These are phyloP conservation scores for Magallana gigas DNA, from an alignment of 1,140 invertebrate species.

Conservation along the genomic window DNA sequence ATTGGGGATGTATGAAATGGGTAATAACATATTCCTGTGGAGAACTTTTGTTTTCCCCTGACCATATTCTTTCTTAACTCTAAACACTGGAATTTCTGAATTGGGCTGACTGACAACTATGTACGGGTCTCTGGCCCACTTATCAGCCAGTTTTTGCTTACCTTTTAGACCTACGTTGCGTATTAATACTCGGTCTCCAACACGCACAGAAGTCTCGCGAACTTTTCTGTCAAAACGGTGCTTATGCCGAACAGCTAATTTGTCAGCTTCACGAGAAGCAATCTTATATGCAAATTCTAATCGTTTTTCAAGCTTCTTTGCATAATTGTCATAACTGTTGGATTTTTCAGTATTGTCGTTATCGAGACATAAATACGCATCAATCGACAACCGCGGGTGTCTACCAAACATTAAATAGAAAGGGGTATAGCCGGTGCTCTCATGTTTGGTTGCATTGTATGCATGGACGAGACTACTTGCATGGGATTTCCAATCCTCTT, in stretches of 20 bases:
- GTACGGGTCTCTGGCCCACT: slow-evolving; percentile 47
- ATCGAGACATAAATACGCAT: slow-evolving; percentile 45
- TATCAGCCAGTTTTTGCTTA: slow-evolving; percentile 49
- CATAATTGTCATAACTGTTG: background rate
- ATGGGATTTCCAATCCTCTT: slow-evolving; percentile 36
- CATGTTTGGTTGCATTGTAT: slow-evolving; percentile 58
- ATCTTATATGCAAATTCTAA: slow-evolving; percentile 43
- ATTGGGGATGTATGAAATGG: background rate
- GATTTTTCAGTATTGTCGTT: background rate
- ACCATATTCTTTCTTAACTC: background rate
- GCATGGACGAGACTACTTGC: slow-evolving; percentile 53
- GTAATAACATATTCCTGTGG: slow-evolving; percentile 48
- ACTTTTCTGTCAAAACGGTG: slow-evolving; percentile 36
- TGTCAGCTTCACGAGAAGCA: slow-evolving; percentile 9
- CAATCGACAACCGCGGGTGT: slow-evolving; percentile 56
- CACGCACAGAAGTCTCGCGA: background rate
- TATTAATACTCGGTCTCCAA: slow-evolving; percentile 44
- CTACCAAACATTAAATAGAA: slow-evolving; percentile 59
- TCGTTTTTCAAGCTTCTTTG: slow-evolving; percentile 16
- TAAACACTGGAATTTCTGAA: slow-evolving; percentile 38
- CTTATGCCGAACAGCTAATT: background rate
- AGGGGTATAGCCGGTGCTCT: slow-evolving; percentile 54
- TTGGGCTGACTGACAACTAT: background rate
- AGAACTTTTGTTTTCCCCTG: background rate
- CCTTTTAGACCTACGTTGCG: slow-evolving; percentile 22